Base-by-base conservation (phyloP, 2,888 invertebrate genomes). In the Andrena trimmerana region DNA sequence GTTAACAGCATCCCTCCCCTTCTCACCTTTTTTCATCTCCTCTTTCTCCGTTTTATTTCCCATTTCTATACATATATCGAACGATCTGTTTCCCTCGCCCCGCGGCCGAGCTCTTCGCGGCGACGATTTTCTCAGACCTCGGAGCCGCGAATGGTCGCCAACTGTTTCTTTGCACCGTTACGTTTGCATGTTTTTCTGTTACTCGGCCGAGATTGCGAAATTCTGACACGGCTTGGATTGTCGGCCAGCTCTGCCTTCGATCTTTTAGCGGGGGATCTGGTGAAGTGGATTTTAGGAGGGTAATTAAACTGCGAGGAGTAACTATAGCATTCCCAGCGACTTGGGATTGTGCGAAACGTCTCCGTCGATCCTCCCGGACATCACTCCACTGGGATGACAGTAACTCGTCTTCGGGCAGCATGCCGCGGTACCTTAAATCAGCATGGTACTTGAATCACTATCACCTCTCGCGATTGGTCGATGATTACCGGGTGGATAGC, bases 1-100 rank as follows among this genome's bases (percentile, higher is more conserved):
- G 87, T 90, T 91, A 91, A 91, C 91, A 90, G 88, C 90, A 86
- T 86, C 88, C 86, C 87, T 83, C 82, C 78, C 65, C 78, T 81
- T 80, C 63, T 74, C 74, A 54, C 72, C 79, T 84, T 75, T 81
- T 76, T 80, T 70, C 54, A 36, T 36, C 42, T 42, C 59, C 48
- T 48, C 42, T 60, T 69, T 27, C 66, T 8, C 13, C 36, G 59
- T 62, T 20, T 67, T 31, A 24, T 24, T 57, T 57, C 10, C 57
- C 24, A 57, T 57, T 57, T 57, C 57, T 57, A 57, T 16, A 42
- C 42, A 16, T 16, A 42, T 57, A 48, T 62, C 59, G 33, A 24
- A 3, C 50, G 24, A 68, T 81, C 78, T 42, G 50, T 62, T 60
- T 57, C 65, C 33, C 68, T 50, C 33, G 24, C 33, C 24, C n/a